phyloP scores from a whole-genome alignment of 2,888 invertebrate genomes.

The Sminthurinus aureus region DNA sequence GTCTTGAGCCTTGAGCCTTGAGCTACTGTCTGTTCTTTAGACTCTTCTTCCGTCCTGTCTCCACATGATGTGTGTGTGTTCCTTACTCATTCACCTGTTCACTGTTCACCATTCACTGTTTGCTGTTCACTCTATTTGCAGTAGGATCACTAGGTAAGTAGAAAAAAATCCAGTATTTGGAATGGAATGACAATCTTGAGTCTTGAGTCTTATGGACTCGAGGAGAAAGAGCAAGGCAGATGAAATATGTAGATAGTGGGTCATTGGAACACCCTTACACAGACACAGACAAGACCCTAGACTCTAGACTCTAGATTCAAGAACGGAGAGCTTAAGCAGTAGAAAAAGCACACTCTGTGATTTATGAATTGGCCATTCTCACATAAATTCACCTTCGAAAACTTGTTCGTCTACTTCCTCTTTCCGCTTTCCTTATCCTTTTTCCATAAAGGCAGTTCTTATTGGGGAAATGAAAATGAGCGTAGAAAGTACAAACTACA shows the following conservation, averaged over 20 bases:
- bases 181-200: neutral
- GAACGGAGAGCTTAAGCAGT: neutral
- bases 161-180: neutral
- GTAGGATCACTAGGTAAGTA: neutral
- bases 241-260: conserved; percentile 33
- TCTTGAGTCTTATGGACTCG: neutral
- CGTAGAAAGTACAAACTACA: neutral
- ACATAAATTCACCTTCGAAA: conserved; percentile 36
- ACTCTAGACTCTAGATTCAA: neutral
- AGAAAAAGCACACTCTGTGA: conserved; percentile 15
- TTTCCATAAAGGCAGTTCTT: neutral
- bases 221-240: neutral
- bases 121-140: neutral
- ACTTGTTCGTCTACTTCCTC: conserved; percentile 9
- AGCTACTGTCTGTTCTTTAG: neutral
- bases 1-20: too few species aligned
- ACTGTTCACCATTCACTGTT: neutral
- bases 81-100: neutral
- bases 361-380: conserved; percentile 35
- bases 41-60: conserved; percentile 9
- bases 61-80: neutral
- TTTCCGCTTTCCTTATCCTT: neutral
- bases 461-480: conserved; percentile 37
- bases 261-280: conserved; percentile 26
- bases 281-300: neutral